Base-by-base conservation (phyloP, 1,140 invertebrate genomes). In the Eriocheir sinensis region DNA sequence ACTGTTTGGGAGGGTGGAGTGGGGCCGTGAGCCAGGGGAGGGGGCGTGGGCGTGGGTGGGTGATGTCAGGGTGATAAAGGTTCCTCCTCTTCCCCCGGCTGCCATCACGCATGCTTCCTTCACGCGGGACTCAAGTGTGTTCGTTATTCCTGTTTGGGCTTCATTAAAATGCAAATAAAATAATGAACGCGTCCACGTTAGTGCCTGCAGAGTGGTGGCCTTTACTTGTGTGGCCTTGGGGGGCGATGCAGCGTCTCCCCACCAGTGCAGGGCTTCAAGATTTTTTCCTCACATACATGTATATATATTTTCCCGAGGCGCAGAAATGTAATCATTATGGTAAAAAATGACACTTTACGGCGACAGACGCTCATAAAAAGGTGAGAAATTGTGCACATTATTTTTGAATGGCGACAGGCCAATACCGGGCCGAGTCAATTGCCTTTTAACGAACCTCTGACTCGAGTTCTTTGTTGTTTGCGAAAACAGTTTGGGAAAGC, bases 321-420 rank as follows among this genome's bases (percentile, higher is more conserved):
- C 60, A 72, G 60, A 72, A n/a, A n/a, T 72, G 60, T 72, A 72
- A 72, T 72, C 60, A 72, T 72, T 72, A 72, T 72, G 60, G 60
- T 72, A 72, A 72, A 72, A 72, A 72, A 72, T 72, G 60, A 72
- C 60, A 72, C 60, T 72, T 72, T 72, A 72, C 60, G 60, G 60
- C 60, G 60, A 72, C 60, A 72, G 60, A 1, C 27, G 60, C 60
- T 72, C 60, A 72, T 72, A 72, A 72, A 72, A 72, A 72, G 60
- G 60, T 72, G 60, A 72, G 60, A 72, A 72, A 72, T 72, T 72
- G 60, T 72, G 60, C 60, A 72, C 60, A 72, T 72, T 72, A 72
- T 72, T 72, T 72, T 72, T 72, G 60, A 72, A n/a, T 72, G 60
- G 60, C 60, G 60, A 72, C 60, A n/a, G 60, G 60, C 60, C 60